These are phyloP conservation scores for Tenthredo amoena DNA, from an alignment of 2,888 invertebrate genomes.

Conservation along the genomic window DNA sequence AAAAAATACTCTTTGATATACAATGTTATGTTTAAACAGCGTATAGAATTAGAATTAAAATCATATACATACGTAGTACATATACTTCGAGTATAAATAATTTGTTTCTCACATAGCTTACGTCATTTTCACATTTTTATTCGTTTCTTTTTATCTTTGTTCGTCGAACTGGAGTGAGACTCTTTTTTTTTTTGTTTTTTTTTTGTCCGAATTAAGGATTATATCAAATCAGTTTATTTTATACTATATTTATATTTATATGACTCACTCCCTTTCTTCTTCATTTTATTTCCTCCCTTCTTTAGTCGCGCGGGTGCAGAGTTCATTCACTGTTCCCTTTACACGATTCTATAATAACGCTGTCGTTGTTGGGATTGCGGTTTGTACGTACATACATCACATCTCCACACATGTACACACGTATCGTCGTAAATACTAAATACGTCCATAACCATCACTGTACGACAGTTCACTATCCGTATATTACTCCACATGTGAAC, in stretches of 20 bases:
- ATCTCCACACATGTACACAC: background rate
- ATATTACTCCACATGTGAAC: background rate
- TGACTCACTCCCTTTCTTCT: background rate
- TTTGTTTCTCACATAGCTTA: background rate
- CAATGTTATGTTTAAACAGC: background rate
- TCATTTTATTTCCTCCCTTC: background rate
- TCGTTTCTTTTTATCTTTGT: background rate
- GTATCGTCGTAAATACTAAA: background rate
- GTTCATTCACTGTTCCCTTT: slow-evolving; percentile 38
- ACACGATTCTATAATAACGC: background rate
- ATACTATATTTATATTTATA: slow-evolving; percentile 6
- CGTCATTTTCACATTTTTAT: background rate
- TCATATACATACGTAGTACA: background rate
- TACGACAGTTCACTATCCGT: background rate
- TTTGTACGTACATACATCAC: background rate
- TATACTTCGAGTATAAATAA: background rate
- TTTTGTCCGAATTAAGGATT: background rate
- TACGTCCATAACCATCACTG: background rate
- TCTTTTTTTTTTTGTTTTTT: background rate
- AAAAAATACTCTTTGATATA: background rate
- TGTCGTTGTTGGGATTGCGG: background rate
- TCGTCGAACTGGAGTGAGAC: background rate
- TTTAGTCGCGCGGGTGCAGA: background rate
- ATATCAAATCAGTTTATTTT: slow-evolving; percentile 16
- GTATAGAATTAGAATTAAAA: background rate